Evolutionary conservation across 1,140 invertebrate species (phyloP).

Genomic region (Arctopsyche grandis): DNA sequence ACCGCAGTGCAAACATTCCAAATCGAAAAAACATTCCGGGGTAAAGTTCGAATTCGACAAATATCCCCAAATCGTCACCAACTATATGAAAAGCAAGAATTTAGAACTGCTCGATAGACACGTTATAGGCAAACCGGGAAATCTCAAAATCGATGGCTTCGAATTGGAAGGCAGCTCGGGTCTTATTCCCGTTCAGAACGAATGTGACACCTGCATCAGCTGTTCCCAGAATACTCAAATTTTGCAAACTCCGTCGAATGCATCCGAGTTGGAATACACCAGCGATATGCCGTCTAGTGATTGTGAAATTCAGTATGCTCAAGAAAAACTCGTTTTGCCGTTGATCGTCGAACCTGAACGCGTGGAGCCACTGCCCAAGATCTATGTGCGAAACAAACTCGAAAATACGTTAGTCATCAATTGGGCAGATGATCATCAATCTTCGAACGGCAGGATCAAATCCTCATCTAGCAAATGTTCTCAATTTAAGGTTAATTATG

Average conservation of each 20-base stretch:
- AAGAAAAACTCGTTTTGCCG: conserved; percentile 58
- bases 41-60: conserved; percentile 77
- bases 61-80: conserved; percentile 75
- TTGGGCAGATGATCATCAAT: neutral
- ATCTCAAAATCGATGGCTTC: conserved; percentile 64
- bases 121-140: conserved; percentile 69
- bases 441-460: neutral
- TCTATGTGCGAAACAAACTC: conserved; percentile 60
- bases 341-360: conserved; percentile 46
- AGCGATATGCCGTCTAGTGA: conserved; percentile 66
- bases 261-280: conserved; percentile 74
- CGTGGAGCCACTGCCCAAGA: conserved; percentile 59
- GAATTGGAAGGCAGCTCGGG: conserved; percentile 62
- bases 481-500: neutral
- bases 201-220: conserved; percentile 65
- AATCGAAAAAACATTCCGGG: conserved; percentile 72
- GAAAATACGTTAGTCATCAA: conserved; percentile 63
- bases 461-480: neutral
- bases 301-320: conserved; percentile 61
- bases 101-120: conserved; percentile 72
- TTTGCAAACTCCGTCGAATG: conserved; percentile 73
- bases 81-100: conserved; percentile 78
- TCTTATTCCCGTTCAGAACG: conserved; percentile 62
- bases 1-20: conserved; percentile 66
- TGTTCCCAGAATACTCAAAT: conserved; percentile 65